Evolutionary conservation across 2,888 invertebrate species (phyloP), one percentile per base, ranked within the genome.

Genomic region (Cabera pusaria): DNA sequence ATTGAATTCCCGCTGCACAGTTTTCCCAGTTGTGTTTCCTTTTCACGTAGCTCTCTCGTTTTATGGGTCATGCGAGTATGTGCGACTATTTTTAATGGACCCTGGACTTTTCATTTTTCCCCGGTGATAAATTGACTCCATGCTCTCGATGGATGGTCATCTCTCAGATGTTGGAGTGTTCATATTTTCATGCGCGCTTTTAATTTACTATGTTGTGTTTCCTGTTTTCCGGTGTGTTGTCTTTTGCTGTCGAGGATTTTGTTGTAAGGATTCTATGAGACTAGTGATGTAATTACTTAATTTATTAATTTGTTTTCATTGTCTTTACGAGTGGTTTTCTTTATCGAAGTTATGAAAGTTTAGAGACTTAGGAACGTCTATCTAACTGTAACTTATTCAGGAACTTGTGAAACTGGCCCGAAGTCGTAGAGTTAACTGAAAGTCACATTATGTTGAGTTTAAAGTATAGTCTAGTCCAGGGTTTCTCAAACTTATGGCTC

Each of bases 31-130:
- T 77, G 74, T 82, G 72, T 85, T 87, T 73, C 78, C 81, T 81
- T 82, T 87, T 74, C 74, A 79, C 77, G 71, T 74, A 68, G 78
- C 77, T 73, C 78, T 70, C 81, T 71, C 83, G 80, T 86, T 87
- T 87, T 87, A 85, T 87, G 86, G 88, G 88, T 88, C 87, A 88
- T 82, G 74, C 75, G 80, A 83, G 83, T 85, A 84, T 84, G 80
- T 73, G 81, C 76, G 77, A 87, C 86, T 86, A 87, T 86, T 88
- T 88, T 87, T 87, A 87, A 87, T 85, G 84, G 83, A 78, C 70
- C 67, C 57, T 60, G 63, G 63, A 72, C 76, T 84, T 86, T 84
- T 86, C 82, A 85, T 86, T 85, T 87, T 83, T 74, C 69, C 64
- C 59, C 56, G 51, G 76, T 86, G 86, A 87, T 87, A 87, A 87